phyloP scores from a whole-genome alignment of 2,113 vertebrate species.

The Hippopotamus amphibius region DNA sequence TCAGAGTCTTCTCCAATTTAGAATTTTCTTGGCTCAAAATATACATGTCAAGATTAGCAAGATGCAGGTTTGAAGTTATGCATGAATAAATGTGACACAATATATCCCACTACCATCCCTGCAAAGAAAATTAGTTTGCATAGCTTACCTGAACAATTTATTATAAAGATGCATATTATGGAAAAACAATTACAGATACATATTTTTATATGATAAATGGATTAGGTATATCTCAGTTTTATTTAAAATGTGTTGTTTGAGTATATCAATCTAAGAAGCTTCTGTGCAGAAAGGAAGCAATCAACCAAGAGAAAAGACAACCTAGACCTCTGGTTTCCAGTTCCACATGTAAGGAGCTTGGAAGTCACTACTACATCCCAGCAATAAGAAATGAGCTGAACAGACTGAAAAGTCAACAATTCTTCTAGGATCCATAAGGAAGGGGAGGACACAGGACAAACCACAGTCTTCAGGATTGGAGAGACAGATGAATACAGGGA shows the following conservation, averaged over 20 bases:
- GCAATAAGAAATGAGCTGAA: background rate
- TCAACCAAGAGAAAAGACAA: background rate
- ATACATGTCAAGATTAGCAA: background rate
- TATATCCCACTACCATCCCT: background rate
- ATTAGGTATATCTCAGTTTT: background rate
- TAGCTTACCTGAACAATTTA: background rate
- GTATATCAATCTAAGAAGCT: background rate
- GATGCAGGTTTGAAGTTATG: background rate
- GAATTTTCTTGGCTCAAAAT: background rate
- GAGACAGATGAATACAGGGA: background rate
- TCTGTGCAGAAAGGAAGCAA: background rate
- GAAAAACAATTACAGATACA: background rate
- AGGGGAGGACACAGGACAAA: background rate
- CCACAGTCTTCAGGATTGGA: background rate
- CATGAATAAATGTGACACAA: background rate
- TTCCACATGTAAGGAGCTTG: background rate
- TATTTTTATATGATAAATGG: background rate
- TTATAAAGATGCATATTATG: background rate
- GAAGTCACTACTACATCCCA: background rate
- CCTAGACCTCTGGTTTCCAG: background rate
- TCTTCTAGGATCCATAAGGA: background rate
- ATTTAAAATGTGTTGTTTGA: background rate
- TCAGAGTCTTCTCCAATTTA: background rate
- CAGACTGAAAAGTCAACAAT: background rate
- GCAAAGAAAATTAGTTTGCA: conserved; percentile 9